phyloP scores from a whole-genome alignment of 1,140 invertebrate species.

The Scaptomyza hsui region DNA sequence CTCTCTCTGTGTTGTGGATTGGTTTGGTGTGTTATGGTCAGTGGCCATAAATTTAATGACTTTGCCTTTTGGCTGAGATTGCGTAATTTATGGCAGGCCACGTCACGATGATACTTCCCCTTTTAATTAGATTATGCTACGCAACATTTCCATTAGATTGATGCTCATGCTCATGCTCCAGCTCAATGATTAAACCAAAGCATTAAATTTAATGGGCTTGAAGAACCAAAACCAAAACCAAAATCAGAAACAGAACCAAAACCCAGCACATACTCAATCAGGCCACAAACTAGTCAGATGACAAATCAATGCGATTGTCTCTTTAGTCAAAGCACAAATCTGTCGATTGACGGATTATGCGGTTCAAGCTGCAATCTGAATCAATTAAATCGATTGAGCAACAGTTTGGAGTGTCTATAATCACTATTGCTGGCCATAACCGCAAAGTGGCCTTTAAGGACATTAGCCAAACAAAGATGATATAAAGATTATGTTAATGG shows the following conservation, averaged over 20 bases:
- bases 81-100: constrained; percentile 62
- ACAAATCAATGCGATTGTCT: constrained; percentile 29
- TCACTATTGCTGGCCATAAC: neutral
- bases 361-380: constrained; percentile 59
- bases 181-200: constrained; percentile 22
- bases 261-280: neutral
- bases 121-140: constrained; percentile 69
- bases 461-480: neutral
- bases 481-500: neutral
- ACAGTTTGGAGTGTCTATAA: constrained; percentile 24
- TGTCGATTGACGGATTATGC: constrained; percentile 7
- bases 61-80: constrained; percentile 65
- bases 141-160: constrained; percentile 36
- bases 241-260: no score
- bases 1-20: neutral
- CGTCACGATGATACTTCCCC: constrained; percentile 6
- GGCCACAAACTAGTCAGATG: constrained; percentile 29
- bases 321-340: neutral
- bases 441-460: neutral
- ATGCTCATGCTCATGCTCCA: constrained; percentile 12
- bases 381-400: constrained; percentile 49
- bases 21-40: constrained; percentile 29
- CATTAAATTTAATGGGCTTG: constrained; percentile 59
- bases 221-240: neutral
- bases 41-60: constrained; percentile 75